Evolutionary conservation across 2,797 vertebrate genomes (phyloP).

Genomic region (Thunnus albacares): DNA sequence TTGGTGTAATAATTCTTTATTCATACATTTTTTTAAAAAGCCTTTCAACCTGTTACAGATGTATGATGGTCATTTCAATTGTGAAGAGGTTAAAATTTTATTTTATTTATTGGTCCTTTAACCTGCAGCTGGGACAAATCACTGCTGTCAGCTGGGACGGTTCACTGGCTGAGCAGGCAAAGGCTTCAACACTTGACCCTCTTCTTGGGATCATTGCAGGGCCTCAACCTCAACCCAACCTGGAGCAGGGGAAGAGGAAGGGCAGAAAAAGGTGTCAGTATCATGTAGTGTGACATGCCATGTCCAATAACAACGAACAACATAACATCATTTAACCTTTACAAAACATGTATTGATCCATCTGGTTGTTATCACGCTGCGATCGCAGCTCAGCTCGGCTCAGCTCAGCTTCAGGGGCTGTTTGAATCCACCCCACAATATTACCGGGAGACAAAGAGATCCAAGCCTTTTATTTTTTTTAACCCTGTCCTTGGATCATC

Average conservation of each 20-base stretch:
- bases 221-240: slow-evolving; percentile 64
- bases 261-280: slow-evolving; percentile 78
- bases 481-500: slow-evolving; percentile 78
- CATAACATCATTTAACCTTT: slow-evolving; percentile 92
- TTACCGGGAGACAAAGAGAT: slow-evolving; percentile 81
- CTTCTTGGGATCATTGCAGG: slow-evolving; percentile 61
- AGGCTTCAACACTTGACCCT: slow-evolving; percentile 66
- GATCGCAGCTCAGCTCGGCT: slow-evolving; percentile 82
- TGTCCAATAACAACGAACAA: slow-evolving; percentile 85
- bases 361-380: slow-evolving; percentile 83
- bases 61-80: neutral
- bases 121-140: slow-evolving; percentile 34
- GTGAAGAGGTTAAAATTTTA: slow-evolving; percentile 4
- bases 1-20: neutral
- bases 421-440: slow-evolving; percentile 80
- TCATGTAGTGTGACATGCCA: slow-evolving; percentile 81
- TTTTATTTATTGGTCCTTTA: slow-evolving; percentile 40
- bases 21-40: neutral
- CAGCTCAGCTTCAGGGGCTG: slow-evolving; percentile 80
- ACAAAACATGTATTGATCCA: slow-evolving; percentile 89
- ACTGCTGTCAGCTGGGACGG: slow-evolving; percentile 31
- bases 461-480: slow-evolving; percentile 65
- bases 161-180: slow-evolving; percentile 42
- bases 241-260: slow-evolving; percentile 49
- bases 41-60: neutral